Conservation (phyloP, 2,113 vertebrate genomes). For the Phrynosoma platyrhinos region DNA sequence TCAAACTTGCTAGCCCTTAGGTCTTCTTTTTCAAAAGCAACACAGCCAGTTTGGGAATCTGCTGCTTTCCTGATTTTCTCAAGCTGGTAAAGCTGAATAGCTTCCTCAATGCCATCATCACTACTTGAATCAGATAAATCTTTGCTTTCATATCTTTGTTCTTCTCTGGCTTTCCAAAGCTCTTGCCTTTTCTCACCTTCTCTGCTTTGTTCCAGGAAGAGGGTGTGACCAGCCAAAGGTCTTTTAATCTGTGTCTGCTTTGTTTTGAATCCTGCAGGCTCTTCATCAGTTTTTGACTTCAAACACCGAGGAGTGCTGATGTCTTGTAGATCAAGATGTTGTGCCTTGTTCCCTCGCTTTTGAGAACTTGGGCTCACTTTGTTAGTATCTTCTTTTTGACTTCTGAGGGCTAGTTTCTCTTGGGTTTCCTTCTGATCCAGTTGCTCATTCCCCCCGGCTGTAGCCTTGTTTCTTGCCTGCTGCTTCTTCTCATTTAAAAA, state of each 20-base stretch:
- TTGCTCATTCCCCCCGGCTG: neutral
- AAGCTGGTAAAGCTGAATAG: slow-evolving; percentile 91
- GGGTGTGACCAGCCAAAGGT: slow-evolving; percentile 38
- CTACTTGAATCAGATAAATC: slow-evolving; percentile 85
- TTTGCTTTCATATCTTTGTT: rapidly evolving
- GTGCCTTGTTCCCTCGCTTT: slow-evolving; percentile 65
- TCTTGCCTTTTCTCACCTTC: neutral
- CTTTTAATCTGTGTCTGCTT: slow-evolving; percentile 6
- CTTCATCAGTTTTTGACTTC: slow-evolving; percentile 29
- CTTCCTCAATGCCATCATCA: slow-evolving; percentile 93
- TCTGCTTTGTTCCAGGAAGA: slow-evolving; percentile 23
- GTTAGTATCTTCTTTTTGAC: slow-evolving; percentile 62
- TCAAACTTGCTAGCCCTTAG: slow-evolving; percentile 54
- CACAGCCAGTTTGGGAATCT: slow-evolving; percentile 35
- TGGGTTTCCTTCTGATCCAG: neutral
- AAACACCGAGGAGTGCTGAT: neutral
- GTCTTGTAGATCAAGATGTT: slow-evolving; percentile 54
- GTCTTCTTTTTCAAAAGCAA: slow-evolving; percentile 57
- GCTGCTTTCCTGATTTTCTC: slow-evolving; percentile 83
- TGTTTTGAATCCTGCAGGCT: neutral
- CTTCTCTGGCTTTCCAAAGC: slow-evolving; percentile 5
- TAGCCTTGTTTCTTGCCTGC: slow-evolving; percentile 53
- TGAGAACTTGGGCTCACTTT: slow-evolving; percentile 50
- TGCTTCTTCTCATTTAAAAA: slow-evolving; percentile 80
- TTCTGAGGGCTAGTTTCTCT: slow-evolving; percentile 50